A percentile compares a stretch with the other conserved stretches of the same genome.
These are phyloP conservation scores for Camptogramma bilineatum DNA, from an alignment of 2,888 invertebrate species.

Conservation along the genomic window DNA sequence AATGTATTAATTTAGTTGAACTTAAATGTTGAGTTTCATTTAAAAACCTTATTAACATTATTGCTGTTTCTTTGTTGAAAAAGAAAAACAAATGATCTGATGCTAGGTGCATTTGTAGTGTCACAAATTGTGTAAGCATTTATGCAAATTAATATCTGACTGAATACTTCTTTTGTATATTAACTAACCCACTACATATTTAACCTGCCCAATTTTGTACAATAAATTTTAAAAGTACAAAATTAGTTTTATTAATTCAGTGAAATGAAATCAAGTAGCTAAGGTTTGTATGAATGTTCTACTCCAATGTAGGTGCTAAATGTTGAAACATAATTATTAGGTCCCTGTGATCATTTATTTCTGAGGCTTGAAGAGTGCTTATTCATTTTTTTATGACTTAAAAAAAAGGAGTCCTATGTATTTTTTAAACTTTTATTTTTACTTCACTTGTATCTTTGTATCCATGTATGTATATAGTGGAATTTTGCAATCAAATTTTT, in stretches of 20 bases:
- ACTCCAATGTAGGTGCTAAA: no score
- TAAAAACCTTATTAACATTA: conserved; percentile 62
- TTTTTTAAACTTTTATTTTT: no score
- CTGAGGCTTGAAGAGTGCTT: no score
- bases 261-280: no score
- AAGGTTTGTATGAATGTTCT: no score
- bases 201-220: conserved; percentile 61
- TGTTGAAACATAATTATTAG: no score
- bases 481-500: no score
- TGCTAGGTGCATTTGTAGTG: conserved; percentile 43
- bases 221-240: conserved; percentile 72
- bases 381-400: no score
- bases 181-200: conserved; percentile 4
- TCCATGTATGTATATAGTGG: no score
- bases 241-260: conserved; percentile 17
- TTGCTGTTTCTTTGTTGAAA: conserved; percentile 58
- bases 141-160: conserved; percentile 74
- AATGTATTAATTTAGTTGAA: conserved; percentile 59
- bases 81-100: conserved; percentile 57
- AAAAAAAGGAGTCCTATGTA: no score
- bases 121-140: conserved; percentile 67
- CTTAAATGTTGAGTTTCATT: conserved; percentile 58
- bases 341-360: no score
- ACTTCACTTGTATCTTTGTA: no score
- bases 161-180: conserved; percentile 61